Evolutionary conservation across 2,113 vertebrate species (phyloP).

Genomic region (Platichthys flesus): DNA sequence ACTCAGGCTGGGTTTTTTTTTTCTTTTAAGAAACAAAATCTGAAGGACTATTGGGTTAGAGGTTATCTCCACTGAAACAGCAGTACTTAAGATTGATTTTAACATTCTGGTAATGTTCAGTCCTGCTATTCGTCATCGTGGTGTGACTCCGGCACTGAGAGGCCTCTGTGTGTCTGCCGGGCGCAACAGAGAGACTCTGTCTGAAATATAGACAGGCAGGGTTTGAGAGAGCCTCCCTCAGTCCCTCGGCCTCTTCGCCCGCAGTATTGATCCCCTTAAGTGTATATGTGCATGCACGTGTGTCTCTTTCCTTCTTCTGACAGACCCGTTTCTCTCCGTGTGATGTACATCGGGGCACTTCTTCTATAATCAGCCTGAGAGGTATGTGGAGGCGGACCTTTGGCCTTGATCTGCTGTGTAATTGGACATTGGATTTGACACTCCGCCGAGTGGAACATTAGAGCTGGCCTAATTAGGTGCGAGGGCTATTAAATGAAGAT

Average conservation of each 20-base stretch:
- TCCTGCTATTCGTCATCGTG: constrained; percentile 68
- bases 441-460: constrained; percentile 82
- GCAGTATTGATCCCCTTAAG: constrained; percentile 67
- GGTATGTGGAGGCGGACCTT: constrained; percentile 77
- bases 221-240: constrained; percentile 64
- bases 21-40: neutral
- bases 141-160: constrained; percentile 69
- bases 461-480: constrained; percentile 80
- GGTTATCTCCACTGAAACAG: constrained; percentile 8
- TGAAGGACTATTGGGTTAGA: no score
- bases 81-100: constrained; percentile 66
- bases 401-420: constrained; percentile 80
- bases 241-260: constrained; percentile 54
- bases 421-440: constrained; percentile 84
- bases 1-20: neutral
- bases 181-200: constrained; percentile 77
- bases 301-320: constrained; percentile 50
- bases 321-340: constrained; percentile 51
- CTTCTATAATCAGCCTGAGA: constrained; percentile 76
- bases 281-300: constrained; percentile 32
- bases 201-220: constrained; percentile 62
- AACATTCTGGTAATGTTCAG: constrained; percentile 75
- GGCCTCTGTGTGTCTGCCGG: constrained; percentile 66
- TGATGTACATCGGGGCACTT: constrained; percentile 66
- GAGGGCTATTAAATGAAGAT: constrained; percentile 79